Evolutionary conservation across 2,797 vertebrate species (phyloP).

Genomic region (Liparis tanakae): DNA sequence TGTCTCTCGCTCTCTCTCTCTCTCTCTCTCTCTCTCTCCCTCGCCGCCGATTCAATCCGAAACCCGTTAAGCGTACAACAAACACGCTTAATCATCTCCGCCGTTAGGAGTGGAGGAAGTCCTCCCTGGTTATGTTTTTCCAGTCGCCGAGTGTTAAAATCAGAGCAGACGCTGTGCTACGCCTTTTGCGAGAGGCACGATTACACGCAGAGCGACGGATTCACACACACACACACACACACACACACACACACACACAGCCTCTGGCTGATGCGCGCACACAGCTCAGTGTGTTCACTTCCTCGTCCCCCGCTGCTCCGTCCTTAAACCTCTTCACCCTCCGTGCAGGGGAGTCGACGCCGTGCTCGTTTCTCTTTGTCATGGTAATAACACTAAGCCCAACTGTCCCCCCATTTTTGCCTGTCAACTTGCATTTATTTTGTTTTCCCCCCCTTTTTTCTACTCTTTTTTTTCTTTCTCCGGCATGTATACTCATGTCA

Average conservation of each 20-base stretch:
- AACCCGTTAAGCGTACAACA: conserved; percentile 71
- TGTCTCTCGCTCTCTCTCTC: conserved; percentile 38
- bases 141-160: conserved; percentile 69
- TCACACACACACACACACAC: conserved; percentile 41
- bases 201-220: conserved; percentile 54
- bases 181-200: conserved; percentile 59
- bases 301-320: conserved; percentile 83
- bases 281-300: conserved; percentile 78
- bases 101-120: conserved; percentile 56
- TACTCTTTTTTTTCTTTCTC: conserved; percentile 20
- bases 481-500: conserved; percentile 71
- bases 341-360: conserved; percentile 78
- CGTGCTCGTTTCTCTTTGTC: conserved; percentile 83
- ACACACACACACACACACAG: conserved; percentile 38
- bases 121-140: conserved; percentile 59
- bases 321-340: conserved; percentile 82
- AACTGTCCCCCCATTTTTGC: conserved; percentile 83
- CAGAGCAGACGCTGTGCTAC: conserved; percentile 63
- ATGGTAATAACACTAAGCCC: conserved; percentile 86
- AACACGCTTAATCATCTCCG: conserved; percentile 74
- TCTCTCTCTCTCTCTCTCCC: not conserved
- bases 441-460: conserved; percentile 77
- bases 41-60: conserved; percentile 72
- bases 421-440: conserved; percentile 87
- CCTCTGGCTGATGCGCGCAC: conserved; percentile 53